Evolutionary conservation across 2,888 invertebrate genomes (phyloP), one percentile per base, ranked within the genome.

Genomic region (Falcaria lacertinaria): DNA sequence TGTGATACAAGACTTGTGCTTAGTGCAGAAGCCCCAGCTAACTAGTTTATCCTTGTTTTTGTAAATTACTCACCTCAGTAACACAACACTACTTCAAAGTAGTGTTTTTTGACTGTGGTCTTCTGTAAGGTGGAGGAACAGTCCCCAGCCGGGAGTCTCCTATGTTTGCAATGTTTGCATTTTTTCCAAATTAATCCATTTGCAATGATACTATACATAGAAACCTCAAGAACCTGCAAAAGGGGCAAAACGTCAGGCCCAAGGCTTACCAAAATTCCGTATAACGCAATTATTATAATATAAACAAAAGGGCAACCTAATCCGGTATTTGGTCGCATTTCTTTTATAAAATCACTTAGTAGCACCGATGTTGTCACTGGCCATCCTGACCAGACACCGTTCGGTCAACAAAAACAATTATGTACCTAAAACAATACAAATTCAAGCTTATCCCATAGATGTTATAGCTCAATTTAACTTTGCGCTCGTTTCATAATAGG

Each of bases 341-440:
- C 75, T 69, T 68, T 69, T 68, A 63, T 68, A 66, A 68, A 75
- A 73, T 74, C 72, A 76, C 70, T 73, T 73, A 75, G 73, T 65
- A 64, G 74, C 74, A 72, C 73, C 69, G 57, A 66, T 63, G 60
- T 66, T 69, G 71, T 75, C 72, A 72, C 64, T 63, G 45, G 60
- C 65, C 68, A 60, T 61, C 68, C 64, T 63, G 46, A 61, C 66
- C 69, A 60, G 60, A 61, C 68, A 58, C 61, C 64, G 70, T 69
- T 65, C 60, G 60, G 63, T 61, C 65, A 62, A 60, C 67, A 57
- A 60, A 62, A 64, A 69, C 65, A 59, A 62, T 69, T 60, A 57
- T 57, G 57, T 59, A 59, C 11, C 28, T 11, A 11, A 28, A 2
- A 11, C 28, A 7, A 28, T 11, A 7, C 11, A 28, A 28, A 28